Conservation (phyloP, 1,140 invertebrate species). For the Meloidogyne floridensis region DNA sequence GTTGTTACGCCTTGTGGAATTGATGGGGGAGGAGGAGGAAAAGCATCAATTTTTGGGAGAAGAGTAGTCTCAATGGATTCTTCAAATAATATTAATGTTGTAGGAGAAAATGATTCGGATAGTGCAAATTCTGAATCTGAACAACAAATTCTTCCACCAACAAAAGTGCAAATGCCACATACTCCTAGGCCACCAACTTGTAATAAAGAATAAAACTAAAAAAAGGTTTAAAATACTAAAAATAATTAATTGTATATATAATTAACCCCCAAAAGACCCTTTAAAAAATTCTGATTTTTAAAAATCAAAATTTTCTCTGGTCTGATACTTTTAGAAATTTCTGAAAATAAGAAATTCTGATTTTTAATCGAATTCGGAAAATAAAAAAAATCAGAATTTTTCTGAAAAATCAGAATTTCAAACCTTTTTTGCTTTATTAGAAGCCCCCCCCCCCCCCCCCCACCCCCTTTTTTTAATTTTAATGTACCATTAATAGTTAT, state of each 20-base stretch:
- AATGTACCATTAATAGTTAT: too few species aligned
- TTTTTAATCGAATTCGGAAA: too few species aligned
- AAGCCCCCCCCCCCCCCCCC: too few species aligned
- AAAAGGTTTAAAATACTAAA: background rate
- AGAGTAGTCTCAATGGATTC: background rate
- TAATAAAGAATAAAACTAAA: conserved; percentile 9
- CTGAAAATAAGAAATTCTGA: background rate
- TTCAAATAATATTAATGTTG: background rate
- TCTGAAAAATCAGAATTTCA: too few species aligned
- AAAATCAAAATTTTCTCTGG: background rate
- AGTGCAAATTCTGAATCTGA: background rate
- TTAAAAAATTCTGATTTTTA: background rate
- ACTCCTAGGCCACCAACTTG: conserved; percentile 28
- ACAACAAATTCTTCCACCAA: background rate
- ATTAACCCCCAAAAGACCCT: too few species aligned
- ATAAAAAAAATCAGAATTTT: too few species aligned
- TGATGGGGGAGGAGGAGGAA: background rate
- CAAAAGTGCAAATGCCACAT: conserved; percentile 30
- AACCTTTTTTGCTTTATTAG: too few species aligned
- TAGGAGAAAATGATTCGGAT: background rate
- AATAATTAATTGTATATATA: too few species aligned
- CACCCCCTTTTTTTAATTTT: too few species aligned
- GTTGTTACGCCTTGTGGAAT: conserved; percentile 10
- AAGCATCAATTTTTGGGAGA: background rate
- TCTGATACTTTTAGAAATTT: background rate